phyloP scores from a whole-genome alignment of 2,888 invertebrate genomes.

The Sussaba pulchella region DNA sequence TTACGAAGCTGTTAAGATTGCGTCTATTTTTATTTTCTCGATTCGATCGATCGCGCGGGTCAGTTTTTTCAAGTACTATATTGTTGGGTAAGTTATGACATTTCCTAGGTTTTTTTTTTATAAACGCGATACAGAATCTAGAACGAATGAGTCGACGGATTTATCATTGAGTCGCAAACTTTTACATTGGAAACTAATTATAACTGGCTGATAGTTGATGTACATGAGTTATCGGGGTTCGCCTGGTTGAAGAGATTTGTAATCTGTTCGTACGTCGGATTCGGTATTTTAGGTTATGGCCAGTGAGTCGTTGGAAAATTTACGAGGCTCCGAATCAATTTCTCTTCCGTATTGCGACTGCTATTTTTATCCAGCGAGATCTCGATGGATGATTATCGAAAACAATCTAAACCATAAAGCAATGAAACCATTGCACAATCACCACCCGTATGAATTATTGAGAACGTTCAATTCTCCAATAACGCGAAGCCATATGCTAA shows the following conservation, averaged over 20 bases:
- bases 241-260: background rate
- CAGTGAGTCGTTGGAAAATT: constrained; percentile 13
- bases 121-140: constrained; percentile 10
- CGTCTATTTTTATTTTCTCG: constrained; percentile 17
- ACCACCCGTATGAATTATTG: background rate
- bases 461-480: too few species aligned
- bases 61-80: constrained; percentile 16
- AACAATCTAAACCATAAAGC: constrained; percentile 7
- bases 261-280: constrained; percentile 1
- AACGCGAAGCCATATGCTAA: too few species aligned
- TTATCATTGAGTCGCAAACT: constrained; percentile 47
- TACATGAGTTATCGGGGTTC: constrained; percentile 17
- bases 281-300: constrained; percentile 6
- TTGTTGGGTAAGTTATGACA: constrained; percentile 50
- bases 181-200: constrained; percentile 28
- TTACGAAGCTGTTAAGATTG: constrained; percentile 2
- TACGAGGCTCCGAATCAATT: constrained; percentile 10
- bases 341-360: background rate
- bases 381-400: constrained; percentile 1
- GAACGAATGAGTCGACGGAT: constrained; percentile 4
- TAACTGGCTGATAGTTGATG: constrained; percentile 2
- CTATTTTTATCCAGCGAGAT: background rate
- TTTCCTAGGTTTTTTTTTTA: constrained; percentile 42
- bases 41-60: constrained; percentile 56
- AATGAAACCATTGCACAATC: constrained; percentile 7